Base-by-base conservation (phyloP, 2,888 invertebrate species). In the Alloscopus bannaensis region DNA sequence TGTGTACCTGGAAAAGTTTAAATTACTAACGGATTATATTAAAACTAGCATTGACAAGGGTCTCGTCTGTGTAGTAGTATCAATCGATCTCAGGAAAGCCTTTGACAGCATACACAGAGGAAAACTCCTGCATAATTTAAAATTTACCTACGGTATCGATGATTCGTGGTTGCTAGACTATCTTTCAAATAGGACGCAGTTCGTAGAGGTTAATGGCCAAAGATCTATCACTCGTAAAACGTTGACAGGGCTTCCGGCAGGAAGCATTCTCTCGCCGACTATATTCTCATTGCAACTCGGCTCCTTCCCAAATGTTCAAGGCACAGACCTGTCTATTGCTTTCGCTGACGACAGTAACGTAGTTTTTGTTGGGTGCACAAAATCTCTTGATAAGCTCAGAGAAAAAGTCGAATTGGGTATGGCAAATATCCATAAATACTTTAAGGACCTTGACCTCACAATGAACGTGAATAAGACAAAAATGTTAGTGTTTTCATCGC, bases 51-150 rank as follows among this genome's bases (percentile, higher is more conserved):
- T 80, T 0, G 73, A 75, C 20, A 42, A 28, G n/a, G 68, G 79
- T 8, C 36, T 11, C 8, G 22, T 68, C 18, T 57, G 66, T 18
- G 68, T 42, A 1, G n/a, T 68, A 2, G 68, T 79, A 13, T 55
- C 73, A 42, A 62, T 73, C 24, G 73, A 73, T 20, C 29, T 68
- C 3, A 8, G 57, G 0, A 80, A 80, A 24, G 69, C 73, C 0
- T 79, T 72, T 42, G 71, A 71, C 18, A 55, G 55, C 6, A 31
- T 65, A 1, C 59, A 65, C 26, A 55, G 79, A 24, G 70, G 47
- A 20, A 31, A 50, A 59, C 18, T 80, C 18, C 47, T 80, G 13
- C 3, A n/a, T 1, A 80, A 80, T n/a, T 24, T 60, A 18, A 16
- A 45, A 47, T 22, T 11, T 16, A 1, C 20, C 26, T 79, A 50